phyloP scores from a whole-genome alignment of 1,140 invertebrate genomes.

The Stenopsyche tienmushanensis region DNA sequence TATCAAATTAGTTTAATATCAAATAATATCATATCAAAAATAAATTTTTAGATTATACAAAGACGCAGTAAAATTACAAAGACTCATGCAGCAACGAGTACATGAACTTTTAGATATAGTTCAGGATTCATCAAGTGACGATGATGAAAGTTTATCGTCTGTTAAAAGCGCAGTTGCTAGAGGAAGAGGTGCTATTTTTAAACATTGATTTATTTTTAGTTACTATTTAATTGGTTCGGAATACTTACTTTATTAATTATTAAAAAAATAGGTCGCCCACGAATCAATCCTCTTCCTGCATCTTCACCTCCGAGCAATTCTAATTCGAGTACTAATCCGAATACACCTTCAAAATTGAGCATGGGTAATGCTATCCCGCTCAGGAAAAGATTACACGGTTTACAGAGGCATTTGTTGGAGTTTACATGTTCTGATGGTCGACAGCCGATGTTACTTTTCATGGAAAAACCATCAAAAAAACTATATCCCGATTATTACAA shows the following conservation, averaged over 20 bases:
- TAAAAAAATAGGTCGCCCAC: slow-evolving; percentile 40
- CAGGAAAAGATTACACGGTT: slow-evolving; percentile 71
- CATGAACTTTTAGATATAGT: slow-evolving; percentile 80
- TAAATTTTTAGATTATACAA: slow-evolving; percentile 68
- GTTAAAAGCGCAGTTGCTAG: slow-evolving; percentile 54
- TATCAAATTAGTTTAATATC: not conserved
- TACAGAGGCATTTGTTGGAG: slow-evolving; percentile 76
- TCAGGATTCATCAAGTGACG: slow-evolving; percentile 65
- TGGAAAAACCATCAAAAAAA: slow-evolving; percentile 95
- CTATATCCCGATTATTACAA: slow-evolving; percentile 96
- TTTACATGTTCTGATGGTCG: slow-evolving; percentile 78
- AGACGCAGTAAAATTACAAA: slow-evolving; percentile 60
- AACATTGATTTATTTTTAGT: too few species aligned
- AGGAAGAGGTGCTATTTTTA: slow-evolving; percentile 51
- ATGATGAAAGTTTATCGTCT: slow-evolving; percentile 54
- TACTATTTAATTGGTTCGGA: not conserved
- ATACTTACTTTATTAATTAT: slow-evolving; percentile 19
- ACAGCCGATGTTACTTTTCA: slow-evolving; percentile 87
- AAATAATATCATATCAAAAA: not conserved
- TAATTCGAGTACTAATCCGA: slow-evolving; percentile 52
- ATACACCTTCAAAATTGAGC: slow-evolving; percentile 56
- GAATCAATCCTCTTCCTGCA: slow-evolving; percentile 30
- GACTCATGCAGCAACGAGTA: slow-evolving; percentile 79
- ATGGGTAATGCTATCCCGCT: slow-evolving; percentile 64
- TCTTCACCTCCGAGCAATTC: slow-evolving; percentile 42